Conservation (phyloP, 1,140 invertebrate species). For the Danaus plexippus region DNA sequence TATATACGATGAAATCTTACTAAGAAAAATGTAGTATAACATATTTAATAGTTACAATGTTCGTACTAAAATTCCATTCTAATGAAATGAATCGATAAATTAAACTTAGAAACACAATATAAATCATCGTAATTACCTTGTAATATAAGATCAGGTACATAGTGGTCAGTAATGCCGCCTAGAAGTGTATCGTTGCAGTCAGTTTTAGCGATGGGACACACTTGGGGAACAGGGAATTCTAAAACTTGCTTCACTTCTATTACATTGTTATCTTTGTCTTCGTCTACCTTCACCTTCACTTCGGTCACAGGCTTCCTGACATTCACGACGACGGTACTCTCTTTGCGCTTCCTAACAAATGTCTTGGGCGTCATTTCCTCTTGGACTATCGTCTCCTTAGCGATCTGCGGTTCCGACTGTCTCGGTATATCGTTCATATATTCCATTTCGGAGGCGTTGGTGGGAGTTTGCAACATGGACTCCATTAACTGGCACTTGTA, state of each 20-base stretch:
- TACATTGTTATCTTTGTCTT: constrained; percentile 16
- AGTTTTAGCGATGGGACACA: constrained; percentile 15
- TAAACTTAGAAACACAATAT: too few relatives aligned
- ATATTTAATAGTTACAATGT: too few relatives aligned
- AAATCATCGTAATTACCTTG: constrained; percentile 38
- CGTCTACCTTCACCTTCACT: constrained; percentile 5
- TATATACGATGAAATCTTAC: too few relatives aligned
- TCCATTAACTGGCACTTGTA: constrained; percentile 66
- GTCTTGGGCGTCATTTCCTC: constrained; percentile 50
- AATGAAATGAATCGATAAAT: too few relatives aligned
- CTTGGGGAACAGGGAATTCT: constrained; percentile 74
- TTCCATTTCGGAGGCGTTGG: constrained; percentile 79
- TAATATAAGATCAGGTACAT: constrained; percentile 78
- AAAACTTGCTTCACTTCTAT: constrained; percentile 66
- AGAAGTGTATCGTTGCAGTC: constrained; percentile 71
- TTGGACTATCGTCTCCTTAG: constrained; percentile 50
- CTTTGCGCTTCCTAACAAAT: constrained; percentile 54
- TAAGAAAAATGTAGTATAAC: too few relatives aligned
- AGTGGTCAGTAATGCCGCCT: constrained; percentile 78
- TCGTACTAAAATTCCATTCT: too few relatives aligned
- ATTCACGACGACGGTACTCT: constrained; percentile 63
- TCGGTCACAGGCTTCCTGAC: constrained; percentile 18
- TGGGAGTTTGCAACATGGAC: constrained; percentile 75
- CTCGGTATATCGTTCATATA: constrained; percentile 74
- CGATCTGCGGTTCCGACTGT: constrained; percentile 56